Base-by-base conservation (phyloP, 2,113 vertebrate genomes). In the Synchiropus splendidus region DNA sequence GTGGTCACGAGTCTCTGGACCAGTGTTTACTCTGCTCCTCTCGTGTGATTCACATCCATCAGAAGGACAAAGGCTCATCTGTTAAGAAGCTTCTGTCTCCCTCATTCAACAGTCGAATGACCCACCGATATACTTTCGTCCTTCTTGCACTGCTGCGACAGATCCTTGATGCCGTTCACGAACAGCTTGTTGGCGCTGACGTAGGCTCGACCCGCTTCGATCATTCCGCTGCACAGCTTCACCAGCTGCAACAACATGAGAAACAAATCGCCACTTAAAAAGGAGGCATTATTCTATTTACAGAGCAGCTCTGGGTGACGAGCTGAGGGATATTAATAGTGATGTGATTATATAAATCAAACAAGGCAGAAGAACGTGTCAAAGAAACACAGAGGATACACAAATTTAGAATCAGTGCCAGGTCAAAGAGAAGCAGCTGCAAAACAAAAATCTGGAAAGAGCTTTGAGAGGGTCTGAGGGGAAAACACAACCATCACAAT, bases 141-240 rank as follows among this genome's bases (percentile, higher is more conserved):
- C 47, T 92, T 92, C 74, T 86, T 90, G 67, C 94, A 97, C 77
- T 94, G 92, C 6, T 92, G 90, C 16, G 92, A 92, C 42, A 99
- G 84, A 70, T 99, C 95, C 70, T 90, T 86, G 61, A 99, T 91
- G 48, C 95, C 95, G 35, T 89, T 92, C 47, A 97, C 92, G 61
- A 99, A 97, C 39, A 94, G 92, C 71, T 94, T 97, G 83, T 97
- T 99, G 75, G 95, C 94, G 32, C 70, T 82, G 74, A 90, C 90
- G 62, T 97, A 99, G 10, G 88, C 89, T 58, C 95, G 87, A 42
- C 95, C 94, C 0, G 92, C 94, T 57, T 99, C 95, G 45, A 99
- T 97, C 94, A 98, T 97, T 1, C 85, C 89, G 51, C 94, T 95
- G 64, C 93, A 99, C 53, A 98, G 86, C 70, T 98, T 99, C 67